Conservation (phyloP, 2,797 vertebrate species). For the Sebastes glaucus region DNA sequence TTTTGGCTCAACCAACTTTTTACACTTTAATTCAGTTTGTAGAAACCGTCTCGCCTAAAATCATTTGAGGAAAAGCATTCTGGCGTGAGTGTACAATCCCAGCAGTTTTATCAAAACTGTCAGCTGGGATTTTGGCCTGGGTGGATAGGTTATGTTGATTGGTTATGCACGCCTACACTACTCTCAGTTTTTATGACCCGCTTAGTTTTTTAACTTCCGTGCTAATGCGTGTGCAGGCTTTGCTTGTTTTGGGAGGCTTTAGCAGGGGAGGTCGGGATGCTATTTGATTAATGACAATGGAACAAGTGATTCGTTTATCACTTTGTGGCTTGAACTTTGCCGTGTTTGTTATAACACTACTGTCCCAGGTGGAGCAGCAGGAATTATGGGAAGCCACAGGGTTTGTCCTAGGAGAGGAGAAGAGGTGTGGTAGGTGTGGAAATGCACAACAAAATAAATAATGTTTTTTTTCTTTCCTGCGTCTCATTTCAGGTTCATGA, state of each 20-base stretch:
- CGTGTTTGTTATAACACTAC: neutral
- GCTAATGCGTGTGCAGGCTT: constrained; percentile 5
- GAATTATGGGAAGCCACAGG: neutral
- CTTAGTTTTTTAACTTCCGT: constrained; percentile 10
- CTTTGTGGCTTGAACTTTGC: constrained; percentile 31
- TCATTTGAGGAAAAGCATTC: constrained; percentile 26
- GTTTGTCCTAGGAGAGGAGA: neutral
- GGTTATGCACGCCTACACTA: neutral
- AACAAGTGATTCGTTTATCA: constrained; percentile 15
- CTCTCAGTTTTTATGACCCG: constrained; percentile 3
- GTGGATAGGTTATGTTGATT: constrained; percentile 34
- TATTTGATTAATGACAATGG: constrained; percentile 50
- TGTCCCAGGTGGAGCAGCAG: neutral
- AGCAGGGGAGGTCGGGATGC: neutral
- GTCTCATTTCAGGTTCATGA: constrained; percentile 85
- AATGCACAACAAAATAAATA: neutral
- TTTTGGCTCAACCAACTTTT: neutral
- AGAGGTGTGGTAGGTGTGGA: neutral
- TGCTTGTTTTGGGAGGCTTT: constrained; percentile 21
- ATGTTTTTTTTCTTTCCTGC: neutral
- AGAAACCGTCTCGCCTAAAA: neutral
- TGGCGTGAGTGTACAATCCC: constrained; percentile 13
- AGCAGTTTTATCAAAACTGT: constrained; percentile 28
- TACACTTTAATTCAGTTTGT: constrained; percentile 13
- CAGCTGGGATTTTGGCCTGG: constrained; percentile 32